These are phyloP conservation scores for Uria aalge DNA, from an alignment of 2,113 vertebrate species.

Conservation along the genomic window DNA sequence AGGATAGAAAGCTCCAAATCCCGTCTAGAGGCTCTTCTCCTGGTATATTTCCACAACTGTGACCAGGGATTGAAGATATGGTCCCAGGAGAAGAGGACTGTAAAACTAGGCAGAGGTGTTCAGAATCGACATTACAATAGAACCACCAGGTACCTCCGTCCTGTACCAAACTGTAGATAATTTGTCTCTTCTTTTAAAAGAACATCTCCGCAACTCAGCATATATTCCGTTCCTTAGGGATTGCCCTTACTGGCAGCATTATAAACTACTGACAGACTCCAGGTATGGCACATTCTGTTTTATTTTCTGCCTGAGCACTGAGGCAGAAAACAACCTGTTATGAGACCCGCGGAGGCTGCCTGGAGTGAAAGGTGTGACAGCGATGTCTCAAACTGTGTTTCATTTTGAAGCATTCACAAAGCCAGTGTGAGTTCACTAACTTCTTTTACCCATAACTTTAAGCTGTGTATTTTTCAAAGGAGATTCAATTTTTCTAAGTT, in stretches of 20 bases:
- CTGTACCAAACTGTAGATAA: neutral
- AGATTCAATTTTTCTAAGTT: neutral
- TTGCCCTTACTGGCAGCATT: neutral
- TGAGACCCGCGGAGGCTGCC: neutral
- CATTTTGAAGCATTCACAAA: slow-evolving; percentile 3
- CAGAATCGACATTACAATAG: neutral
- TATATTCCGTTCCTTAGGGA: neutral
- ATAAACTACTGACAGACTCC: neutral
- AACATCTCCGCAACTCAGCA: neutral
- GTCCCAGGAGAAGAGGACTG: neutral
- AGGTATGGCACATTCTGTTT: neutral
- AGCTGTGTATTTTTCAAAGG: neutral
- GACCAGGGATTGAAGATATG: neutral
- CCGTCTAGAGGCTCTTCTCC: neutral
- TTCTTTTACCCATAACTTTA: neutral
- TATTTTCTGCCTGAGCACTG: neutral
- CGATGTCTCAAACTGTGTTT: neutral
- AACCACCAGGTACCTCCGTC: neutral
- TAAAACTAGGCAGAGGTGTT: neutral
- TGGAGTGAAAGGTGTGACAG: neutral
- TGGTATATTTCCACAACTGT: neutral
- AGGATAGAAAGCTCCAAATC: neutral
- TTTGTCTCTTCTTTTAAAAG: neutral
- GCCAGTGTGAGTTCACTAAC: neutral
- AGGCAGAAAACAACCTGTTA: neutral